Evolutionary conservation across 2,113 vertebrate genomes (phyloP).

Genomic region (Cavia porcellus): DNA sequence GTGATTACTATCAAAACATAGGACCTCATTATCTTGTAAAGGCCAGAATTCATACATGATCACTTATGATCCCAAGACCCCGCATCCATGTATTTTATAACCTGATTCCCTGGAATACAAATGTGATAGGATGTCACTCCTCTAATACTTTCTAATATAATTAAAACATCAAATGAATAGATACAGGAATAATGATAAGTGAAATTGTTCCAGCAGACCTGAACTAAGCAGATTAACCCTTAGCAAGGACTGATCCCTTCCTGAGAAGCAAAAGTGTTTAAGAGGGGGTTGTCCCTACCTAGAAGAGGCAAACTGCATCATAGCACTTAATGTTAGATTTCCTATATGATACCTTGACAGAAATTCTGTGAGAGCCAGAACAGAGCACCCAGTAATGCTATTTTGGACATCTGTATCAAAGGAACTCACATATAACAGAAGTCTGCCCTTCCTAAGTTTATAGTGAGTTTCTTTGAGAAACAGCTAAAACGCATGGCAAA

Average conservation of each 20-base stretch:
- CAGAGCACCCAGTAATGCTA: not conserved
- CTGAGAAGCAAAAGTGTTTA: not conserved
- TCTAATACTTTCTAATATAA: not conserved
- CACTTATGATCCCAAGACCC: not conserved
- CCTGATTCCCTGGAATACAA: not conserved
- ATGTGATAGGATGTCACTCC: not conserved
- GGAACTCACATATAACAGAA: no score
- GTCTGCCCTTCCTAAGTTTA: not conserved
- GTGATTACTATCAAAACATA: not conserved
- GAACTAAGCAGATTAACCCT: not conserved
- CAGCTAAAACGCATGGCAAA: not conserved
- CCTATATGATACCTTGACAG: not conserved
- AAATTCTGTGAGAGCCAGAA: not conserved
- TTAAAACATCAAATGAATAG: not conserved
- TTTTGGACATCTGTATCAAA: not conserved
- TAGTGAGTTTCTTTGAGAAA: not conserved
- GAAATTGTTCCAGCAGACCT: not conserved
- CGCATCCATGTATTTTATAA: not conserved
- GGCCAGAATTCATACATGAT: not conserved
- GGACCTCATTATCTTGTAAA: not conserved
- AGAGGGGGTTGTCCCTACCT: rapidly evolving
- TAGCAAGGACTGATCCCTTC: not conserved
- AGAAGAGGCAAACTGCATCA: not conserved
- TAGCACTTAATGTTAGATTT: not conserved
- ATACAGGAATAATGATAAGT: not conserved